Conservation (phyloP, 92 coral and sea anemone species). For the Hydrozoanthus gracilis region DNA sequence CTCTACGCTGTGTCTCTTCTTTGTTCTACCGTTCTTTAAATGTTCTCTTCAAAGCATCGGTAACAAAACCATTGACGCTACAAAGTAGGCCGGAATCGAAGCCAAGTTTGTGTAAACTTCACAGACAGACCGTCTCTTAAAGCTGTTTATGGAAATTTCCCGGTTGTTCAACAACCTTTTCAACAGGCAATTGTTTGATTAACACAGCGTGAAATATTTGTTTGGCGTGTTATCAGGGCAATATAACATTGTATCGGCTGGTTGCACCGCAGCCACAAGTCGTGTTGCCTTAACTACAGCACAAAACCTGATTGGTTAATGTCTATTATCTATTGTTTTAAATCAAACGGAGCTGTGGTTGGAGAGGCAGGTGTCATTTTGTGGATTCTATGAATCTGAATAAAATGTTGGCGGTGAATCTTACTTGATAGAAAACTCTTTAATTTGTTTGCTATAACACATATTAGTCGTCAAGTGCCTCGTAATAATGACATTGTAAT, state of each 20-base stretch:
- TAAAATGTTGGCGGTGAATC: neutral
- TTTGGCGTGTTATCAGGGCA: constrained; percentile 44
- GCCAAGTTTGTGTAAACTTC: constrained; percentile 14
- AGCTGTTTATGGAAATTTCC: constrained; percentile 48
- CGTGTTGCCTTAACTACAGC: constrained; percentile 34
- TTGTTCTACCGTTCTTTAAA: neutral
- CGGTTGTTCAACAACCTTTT: constrained; percentile 16
- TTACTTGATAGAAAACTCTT: neutral
- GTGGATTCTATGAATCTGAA: constrained; percentile 17
- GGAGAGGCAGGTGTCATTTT: constrained; percentile 27
- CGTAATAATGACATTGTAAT: too few relatives aligned
- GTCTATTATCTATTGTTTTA: neutral
- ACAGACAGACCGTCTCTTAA: neutral
- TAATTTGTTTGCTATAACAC: neutral
- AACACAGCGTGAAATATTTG: constrained; percentile 52
- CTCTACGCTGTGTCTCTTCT: too few relatives aligned
- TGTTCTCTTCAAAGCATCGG: neutral
- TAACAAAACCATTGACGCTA: constrained; percentile 2
- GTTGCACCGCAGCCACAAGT: constrained; percentile 49
- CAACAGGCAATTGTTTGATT: constrained; percentile 50
- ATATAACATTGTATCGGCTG: constrained; percentile 44
- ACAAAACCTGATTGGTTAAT: constrained; percentile 28
- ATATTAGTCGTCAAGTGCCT: too few relatives aligned
- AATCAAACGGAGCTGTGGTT: constrained; percentile 11
- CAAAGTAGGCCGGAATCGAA: neutral